Percentiles rank a stretch among this genome's conserved stretches.
Conservation (phyloP, 2,888 invertebrate genomes). For the Nemapogon koenigi region DNA sequence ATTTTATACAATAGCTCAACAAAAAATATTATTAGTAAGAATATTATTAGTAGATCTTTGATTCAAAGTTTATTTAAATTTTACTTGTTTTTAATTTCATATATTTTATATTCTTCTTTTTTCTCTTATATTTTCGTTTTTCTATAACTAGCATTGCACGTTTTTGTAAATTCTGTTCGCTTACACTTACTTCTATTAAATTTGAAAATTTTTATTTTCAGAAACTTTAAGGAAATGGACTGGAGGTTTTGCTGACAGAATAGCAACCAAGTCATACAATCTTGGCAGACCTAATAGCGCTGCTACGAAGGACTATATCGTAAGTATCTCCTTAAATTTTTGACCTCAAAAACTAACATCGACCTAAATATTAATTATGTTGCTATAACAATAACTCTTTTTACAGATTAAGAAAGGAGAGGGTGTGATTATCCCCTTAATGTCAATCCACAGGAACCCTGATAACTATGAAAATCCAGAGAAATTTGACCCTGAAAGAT, state of each 20-base stretch:
- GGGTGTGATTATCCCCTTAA: conserved; percentile 35
- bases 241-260: conserved; percentile 42
- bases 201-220: conserved; percentile 16
- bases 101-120: too few species aligned
- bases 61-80: too few species aligned
- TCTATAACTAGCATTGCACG: too few species aligned
- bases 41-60: too few species aligned
- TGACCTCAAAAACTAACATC: too few species aligned
- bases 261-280: conserved; percentile 56
- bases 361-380: too few species aligned
- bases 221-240: conserved; percentile 57
- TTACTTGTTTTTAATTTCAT: too few species aligned
- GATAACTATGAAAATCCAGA: conserved; percentile 29
- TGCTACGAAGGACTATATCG: conserved; percentile 30
- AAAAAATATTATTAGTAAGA: too few species aligned
- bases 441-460: conserved; percentile 29
- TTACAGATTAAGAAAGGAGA: conserved; percentile 34
- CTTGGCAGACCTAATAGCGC: conserved; percentile 32
- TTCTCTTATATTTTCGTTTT: too few species aligned
- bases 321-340: too few species aligned
- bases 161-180: too few species aligned
- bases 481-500: conserved; percentile 36
- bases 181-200: conserved; percentile 1
- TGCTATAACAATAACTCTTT: conserved; percentile 3
- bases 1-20: too few species aligned